Evolutionary conservation across 92 coral and sea anemone genomes (phyloP), one percentile per base, ranked within the genome.

Genomic region (Heliopora coerulea): DNA sequence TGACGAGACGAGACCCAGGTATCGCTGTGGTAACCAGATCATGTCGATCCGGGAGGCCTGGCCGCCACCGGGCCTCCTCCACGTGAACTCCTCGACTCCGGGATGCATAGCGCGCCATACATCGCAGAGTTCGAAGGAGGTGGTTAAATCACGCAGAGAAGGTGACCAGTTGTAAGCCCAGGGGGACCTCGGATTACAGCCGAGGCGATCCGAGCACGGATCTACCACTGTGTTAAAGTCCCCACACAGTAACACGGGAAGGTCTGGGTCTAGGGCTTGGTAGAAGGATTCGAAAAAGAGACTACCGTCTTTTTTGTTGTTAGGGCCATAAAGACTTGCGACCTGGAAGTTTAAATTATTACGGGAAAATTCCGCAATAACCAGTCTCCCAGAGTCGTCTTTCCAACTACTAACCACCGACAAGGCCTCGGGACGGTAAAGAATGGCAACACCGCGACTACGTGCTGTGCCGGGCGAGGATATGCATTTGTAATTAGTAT

Each of bases 41-140:
- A 44, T 54, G 21, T 77, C 73, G 17, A 77, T 61, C n/a, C 74
- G 81, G 1, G 81, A 77, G 3, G 56, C 74, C 8, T 46, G 33
- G 4, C 24, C 8, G 1, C 76, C 76, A 35, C 65, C 33, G 1
- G 76, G 21, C 3, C 68, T 40, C 0, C 29, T 5, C 83, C 83
- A 78, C 4, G 83, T 19, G 41, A 20, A 52, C 41, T 48, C 30
- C 19, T 27, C 19, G 8, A 11, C 27, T 5, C 0, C 15, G 9
- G 82, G 75, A 15, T 78, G 65, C 24, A 19, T 20, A 18, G 25
- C 29, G 0, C 67, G 65, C 75, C 75, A 78, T 9, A 49, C 26
- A 39, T 78, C 82, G 7, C 39, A 10, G 8, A 65, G 26, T 34
- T 41, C 46, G 3, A 42, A 58, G 30, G 28, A 1, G 33, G 29